These are phyloP conservation scores for Alosa alosa DNA, from an alignment of 2,113 vertebrate genomes.

Conservation along the genomic window DNA sequence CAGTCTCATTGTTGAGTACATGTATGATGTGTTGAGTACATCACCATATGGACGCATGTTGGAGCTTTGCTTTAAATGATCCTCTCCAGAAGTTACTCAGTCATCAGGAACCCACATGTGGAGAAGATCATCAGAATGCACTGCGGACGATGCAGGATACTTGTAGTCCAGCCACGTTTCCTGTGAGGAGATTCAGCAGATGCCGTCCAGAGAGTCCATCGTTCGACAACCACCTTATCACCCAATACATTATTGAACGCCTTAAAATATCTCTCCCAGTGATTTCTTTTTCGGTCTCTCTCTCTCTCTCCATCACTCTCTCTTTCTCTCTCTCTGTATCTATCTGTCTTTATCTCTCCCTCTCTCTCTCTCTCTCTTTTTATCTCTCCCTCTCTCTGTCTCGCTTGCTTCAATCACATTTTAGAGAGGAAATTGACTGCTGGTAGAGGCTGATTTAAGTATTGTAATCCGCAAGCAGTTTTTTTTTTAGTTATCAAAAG, in stretches of 20 bases:
- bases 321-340: background rate
- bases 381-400: background rate
- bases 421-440: background rate
- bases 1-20: background rate
- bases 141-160: background rate
- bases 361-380: background rate
- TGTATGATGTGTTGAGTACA: background rate
- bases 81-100: background rate
- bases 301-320: background rate
- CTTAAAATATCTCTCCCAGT: background rate
- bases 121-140: background rate
- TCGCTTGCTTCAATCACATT: background rate
- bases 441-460: background rate
- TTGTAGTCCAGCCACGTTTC: background rate
- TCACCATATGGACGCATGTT: background rate
- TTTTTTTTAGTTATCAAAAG: background rate
- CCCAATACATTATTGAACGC: background rate
- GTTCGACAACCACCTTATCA: background rate
- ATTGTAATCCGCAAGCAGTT: background rate
- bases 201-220: background rate
- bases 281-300: background rate
- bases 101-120: background rate
- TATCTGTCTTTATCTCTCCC: background rate
- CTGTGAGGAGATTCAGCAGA: background rate
- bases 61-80: background rate